phyloP scores from a whole-genome alignment of 2,113 vertebrate genomes.

The Forbesichthys papilliferus region DNA sequence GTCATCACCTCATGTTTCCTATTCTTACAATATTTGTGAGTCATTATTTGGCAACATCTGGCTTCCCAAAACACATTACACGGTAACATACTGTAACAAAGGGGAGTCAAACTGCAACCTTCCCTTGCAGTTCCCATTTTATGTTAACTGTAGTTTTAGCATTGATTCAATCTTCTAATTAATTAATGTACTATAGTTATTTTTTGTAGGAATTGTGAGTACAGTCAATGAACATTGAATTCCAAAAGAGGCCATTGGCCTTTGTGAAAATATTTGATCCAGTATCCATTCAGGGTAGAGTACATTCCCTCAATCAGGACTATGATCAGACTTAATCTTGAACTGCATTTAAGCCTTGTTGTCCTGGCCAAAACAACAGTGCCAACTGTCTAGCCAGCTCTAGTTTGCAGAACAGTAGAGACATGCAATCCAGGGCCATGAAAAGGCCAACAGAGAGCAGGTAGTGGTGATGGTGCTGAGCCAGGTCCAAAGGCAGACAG shows the following conservation, averaged over 20 bases:
- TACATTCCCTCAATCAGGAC: background rate
- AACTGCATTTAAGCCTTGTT: background rate
- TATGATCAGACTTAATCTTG: constrained; percentile 17
- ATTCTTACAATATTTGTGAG: no score
- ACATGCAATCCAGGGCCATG: constrained; percentile 54
- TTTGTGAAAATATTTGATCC: constrained; percentile 10
- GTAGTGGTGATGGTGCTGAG: constrained; percentile 18
- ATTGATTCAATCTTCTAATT: no score
- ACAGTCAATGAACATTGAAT: background rate
- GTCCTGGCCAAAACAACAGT: constrained; percentile 10
- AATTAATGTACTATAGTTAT: background rate
- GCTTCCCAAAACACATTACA: background rate
- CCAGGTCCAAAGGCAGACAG: constrained; percentile 22
- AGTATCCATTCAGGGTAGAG: background rate
- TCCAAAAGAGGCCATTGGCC: constrained; percentile 6
- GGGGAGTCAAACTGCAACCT: background rate
- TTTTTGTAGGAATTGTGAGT: background rate
- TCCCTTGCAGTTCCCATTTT: background rate
- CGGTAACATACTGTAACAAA: background rate
- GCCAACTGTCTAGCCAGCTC: background rate
- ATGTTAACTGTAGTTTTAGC: no score
- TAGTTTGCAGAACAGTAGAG: constrained; percentile 23
- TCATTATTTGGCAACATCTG: background rate
- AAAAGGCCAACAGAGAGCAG: constrained; percentile 47
- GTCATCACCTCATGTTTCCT: no score